Evolutionary conservation across 2,888 invertebrate genomes (phyloP), one percentile per base, ranked within the genome.

Genomic region (Sinohyriopsis cumingii): DNA sequence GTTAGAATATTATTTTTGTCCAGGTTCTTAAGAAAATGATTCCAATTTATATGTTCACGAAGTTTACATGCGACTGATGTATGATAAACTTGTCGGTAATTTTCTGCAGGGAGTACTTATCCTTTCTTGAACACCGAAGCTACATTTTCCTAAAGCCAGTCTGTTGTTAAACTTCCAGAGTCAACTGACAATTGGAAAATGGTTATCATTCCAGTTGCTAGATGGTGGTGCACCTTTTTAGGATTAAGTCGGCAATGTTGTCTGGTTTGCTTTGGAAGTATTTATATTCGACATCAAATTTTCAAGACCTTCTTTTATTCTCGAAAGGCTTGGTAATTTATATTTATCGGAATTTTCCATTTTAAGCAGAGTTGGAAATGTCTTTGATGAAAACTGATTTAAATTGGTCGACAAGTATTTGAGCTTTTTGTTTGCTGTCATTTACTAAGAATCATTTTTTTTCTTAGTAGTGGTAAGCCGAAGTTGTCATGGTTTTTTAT

Each of bases 41-140:
- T 59, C 62, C 67, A 73, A 45, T 71, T 71, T 18, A 70, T 75
- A 54, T 78, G 74, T 54, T 72, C 72, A 1, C 70, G 63, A 19
- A 72, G 45, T 60, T 74, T 74, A 54, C 69, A 70, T 24, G 66
- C 53, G 19, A 74, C 72, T 18, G 69, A 76, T 20, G 70, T 77
- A 9, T 75, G 63, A 19, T 75, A 75, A 9, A 73, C 65, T 22
- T 73, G 71, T 59, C 71, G 65, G 62, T 77, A 70, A 54, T 77
- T 74, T 61, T 64, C 68, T 24, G 74, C 60, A 19, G 33, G 15
- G 28, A 71, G 70, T n/a, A 55, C 33, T 33, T 77, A 71, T 28
- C 73, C 73, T 28, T 73, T 73, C 55, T 71, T 77, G 60, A 65
- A 77, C 9, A 71, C 60, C 45, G 60, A 54, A 22, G 71, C 63